Base-by-base conservation (phyloP, 2,113 vertebrate genomes). In the Blennius ocellaris region DNA sequence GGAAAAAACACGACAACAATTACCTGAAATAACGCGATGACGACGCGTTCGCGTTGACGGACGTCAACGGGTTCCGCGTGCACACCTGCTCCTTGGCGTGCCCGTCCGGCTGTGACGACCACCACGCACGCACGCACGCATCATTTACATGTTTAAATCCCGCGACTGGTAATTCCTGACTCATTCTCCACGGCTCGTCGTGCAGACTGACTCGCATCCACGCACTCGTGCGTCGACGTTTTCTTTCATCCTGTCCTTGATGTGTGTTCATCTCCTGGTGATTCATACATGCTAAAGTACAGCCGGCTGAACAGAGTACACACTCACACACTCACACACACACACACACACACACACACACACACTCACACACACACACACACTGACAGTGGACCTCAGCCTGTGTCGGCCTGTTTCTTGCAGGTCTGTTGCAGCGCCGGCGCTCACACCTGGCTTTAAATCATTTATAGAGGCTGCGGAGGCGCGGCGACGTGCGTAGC, bases 401-500 rank as follows among this genome's bases (percentile, higher is more conserved):
- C 61, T 47, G 44, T 11, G 0, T 5, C 67, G 63, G 36, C 16
- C 50, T 45, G 10, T 62, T 62, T 5, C 52, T 57, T n/a, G 21
- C 30, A 14, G 8, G 60, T 21, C 49, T 44, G 4, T 54, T 37
- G 48, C 64, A 41, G 21, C 8, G 8, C 48, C 57, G 16, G 38
- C 37, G 30, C 54, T 59, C 15, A 41, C 47, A 71, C 16, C 39
- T 7, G 9, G 16, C 8, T 21, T 45, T 65, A 49, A 75, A 79
- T 79, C 16, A 68, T 67, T 80, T 16, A 67, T 67, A 8, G 40
- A 6, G 37, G 59, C 60, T 39, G 37, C 53, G 37, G 61, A 57
- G 30, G 51, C 63, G 58, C 43, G 38, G 1, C 38, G 41, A 17
- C 4, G 17, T 40, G 40, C 7, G 14, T 12, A n/a, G 11, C 15